Base-by-base conservation (phyloP, 2,888 invertebrate genomes). In the Aspidapion aeneum region DNA sequence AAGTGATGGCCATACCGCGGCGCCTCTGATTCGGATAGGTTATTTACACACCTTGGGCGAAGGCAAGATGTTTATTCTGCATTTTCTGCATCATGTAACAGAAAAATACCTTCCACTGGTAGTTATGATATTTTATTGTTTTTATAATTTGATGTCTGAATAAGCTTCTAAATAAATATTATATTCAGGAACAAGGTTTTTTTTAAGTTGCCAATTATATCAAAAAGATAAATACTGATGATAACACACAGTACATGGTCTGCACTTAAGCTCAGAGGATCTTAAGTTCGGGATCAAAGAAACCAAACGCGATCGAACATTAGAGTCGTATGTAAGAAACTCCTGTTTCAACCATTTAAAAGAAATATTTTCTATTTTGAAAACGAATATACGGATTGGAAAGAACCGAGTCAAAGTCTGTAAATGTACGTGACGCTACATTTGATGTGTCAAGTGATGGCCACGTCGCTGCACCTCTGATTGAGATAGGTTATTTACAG, bases 351-450 rank as follows among this genome's bases (percentile, higher is more conserved):
- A 91, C 82, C 97, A 98, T 81, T 86, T 96, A 72, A 95, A 94
- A 81, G 96, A 97, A 83, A 94, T 94, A 76, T 93, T 94, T 80
- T 94, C 96, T 59, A 95, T 96, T 60, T 84, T 97, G 72, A 85
- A 79, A 96, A 97, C 79, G 96, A 97, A 80, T 98, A 98, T 81
- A 96, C 96, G 64, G 96, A 97, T 80, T 97, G 97, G 96, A 94
- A 93, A 80, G 87, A 90, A 73, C 91, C 93, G 1, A 90, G 93
- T 70, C 90, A 93, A 74, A 93, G 92, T 79, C 92, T 94, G 68
- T 84, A 75, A 91, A 90, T 78, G 92, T 93, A 69, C 88, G 93
- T 74, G 96, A 91, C 78, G 93, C 89, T 61, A 89, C 94, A 19
- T 83, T 95, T 66, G 91, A 93, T 78, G 89, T 96, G 65, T 82